Evolutionary conservation across 2,797 vertebrate genomes (phyloP), one percentile per base, ranked within the genome.

Genomic region (Crenichthys baileyi): DNA sequence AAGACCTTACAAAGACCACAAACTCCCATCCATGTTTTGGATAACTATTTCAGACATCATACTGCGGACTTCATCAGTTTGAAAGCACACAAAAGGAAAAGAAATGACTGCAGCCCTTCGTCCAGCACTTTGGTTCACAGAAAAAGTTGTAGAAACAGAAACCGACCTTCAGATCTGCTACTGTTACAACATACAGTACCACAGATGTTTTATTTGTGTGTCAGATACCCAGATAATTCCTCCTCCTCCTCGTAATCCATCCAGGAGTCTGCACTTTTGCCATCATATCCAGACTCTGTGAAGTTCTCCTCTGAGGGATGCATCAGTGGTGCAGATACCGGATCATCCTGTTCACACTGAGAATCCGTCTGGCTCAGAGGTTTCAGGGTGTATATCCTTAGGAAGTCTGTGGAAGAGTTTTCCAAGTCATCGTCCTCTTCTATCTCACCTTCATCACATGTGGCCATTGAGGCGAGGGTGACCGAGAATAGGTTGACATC

Each of bases 401-500:
- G 55, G 36, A 70, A 20, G 74, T 80, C 78, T 15, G 73, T 50
- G 2, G 61, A 48, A 20, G 51, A 78, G n/a, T 72, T 68, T 51
- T 18, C 31, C 3, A 3, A 29, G 4, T 70, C n/a, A 18, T 83
- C 44, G 15, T 72, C 58, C n/a, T 84, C 80, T 6, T 83, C 75
- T 72, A 63, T 68, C 12, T 80, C 73, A 3, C 75, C 86, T 22
- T 83, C 78, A 7, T 82, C 44, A 0, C 1, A 0, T 1, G 0
- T 24, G 55, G 31, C 36, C 18, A 87, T 24, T 0, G 89, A 41
- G 2, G 68, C 39, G 0, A 94, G 56, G 3, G 76, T 92, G 73
- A 92, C 83, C 0, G 94, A 91, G 29, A 93, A 85, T 75, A 94
- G 79, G 31, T 94, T 76, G 29, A 94, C 48, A 15, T 87, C 70